Conservation (phyloP, 2,113 vertebrate genomes). For the Callipepla californica region DNA sequence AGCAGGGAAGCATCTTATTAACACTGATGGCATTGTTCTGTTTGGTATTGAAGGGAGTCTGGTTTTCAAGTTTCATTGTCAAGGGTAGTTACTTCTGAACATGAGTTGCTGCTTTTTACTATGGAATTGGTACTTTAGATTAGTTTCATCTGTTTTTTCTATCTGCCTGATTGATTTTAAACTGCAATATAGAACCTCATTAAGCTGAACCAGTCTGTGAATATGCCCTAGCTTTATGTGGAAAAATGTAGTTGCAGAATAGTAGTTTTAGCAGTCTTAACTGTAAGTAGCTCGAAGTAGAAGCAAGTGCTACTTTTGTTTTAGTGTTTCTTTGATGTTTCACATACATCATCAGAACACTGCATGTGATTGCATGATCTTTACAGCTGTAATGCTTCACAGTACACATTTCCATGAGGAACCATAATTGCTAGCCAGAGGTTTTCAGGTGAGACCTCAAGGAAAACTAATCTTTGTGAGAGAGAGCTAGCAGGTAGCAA, state of each 20-base stretch:
- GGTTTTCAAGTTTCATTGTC: constrained; percentile 36
- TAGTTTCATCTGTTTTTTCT: constrained; percentile 61
- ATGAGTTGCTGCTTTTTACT: constrained; percentile 23
- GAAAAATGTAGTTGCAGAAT: constrained; percentile 49
- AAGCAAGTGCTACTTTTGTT: constrained; percentile 24
- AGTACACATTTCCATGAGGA: constrained; percentile 7
- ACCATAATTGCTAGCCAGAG: background rate
- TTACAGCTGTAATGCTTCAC: background rate
- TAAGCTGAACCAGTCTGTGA: constrained; percentile 31
- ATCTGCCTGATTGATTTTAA: constrained; percentile 47
- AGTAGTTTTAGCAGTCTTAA: constrained; percentile 35
- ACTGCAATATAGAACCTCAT: constrained; percentile 61
- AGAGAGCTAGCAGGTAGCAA: background rate
- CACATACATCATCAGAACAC: background rate
- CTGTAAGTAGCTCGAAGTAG: constrained; percentile 40
- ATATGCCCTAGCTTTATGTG: constrained; percentile 43
- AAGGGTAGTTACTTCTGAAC: background rate
- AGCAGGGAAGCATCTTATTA: constrained; percentile 12
- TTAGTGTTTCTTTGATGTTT: constrained; percentile 35
- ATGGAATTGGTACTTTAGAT: constrained; percentile 3
- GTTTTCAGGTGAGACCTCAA: constrained; percentile 20
- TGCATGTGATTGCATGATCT: background rate
- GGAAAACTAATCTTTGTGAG: background rate
- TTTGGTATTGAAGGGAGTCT: constrained; percentile 26
- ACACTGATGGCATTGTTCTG: background rate